A percentile compares a stretch with the other conserved stretches of the same genome.
These are phyloP conservation scores for Peromyscus aztecus DNA, from an alignment of 2,797 vertebrate genomes.

Conservation along the genomic window DNA sequence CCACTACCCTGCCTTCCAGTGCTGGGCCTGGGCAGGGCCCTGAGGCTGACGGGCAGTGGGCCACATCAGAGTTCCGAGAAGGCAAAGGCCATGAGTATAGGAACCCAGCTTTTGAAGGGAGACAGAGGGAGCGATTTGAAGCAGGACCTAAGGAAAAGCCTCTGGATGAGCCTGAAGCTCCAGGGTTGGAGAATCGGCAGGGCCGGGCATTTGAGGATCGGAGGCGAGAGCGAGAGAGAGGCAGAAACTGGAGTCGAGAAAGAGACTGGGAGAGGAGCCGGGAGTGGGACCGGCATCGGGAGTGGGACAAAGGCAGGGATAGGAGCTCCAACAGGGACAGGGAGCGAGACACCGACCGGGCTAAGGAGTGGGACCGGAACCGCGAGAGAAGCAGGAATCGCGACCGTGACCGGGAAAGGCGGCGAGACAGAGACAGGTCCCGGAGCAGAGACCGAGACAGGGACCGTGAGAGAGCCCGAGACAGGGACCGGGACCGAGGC, in stretches of 20 bases:
- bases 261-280: slow-evolving; percentile 89
- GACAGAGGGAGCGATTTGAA: slow-evolving; percentile 92
- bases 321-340: slow-evolving; percentile 86
- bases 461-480: slow-evolving; percentile 83
- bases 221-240: slow-evolving; percentile 92
- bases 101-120: slow-evolving; percentile 87
- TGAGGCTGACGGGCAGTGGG: slow-evolving; percentile 92
- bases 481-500: slow-evolving; percentile 86
- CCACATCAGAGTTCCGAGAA: slow-evolving; percentile 88
- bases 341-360: slow-evolving; percentile 88
- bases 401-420: slow-evolving; percentile 84
- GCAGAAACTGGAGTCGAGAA: slow-evolving; percentile 91
- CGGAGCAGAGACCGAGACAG: slow-evolving; percentile 82
- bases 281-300: slow-evolving; percentile 89
- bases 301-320: slow-evolving; percentile 88
- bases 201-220: slow-evolving; percentile 92
- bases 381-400: slow-evolving; percentile 80
- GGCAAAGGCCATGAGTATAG: slow-evolving; percentile 92
- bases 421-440: slow-evolving; percentile 78
- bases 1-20: slow-evolving; percentile 83
- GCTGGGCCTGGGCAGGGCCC: slow-evolving; percentile 85
- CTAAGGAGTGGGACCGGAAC: slow-evolving; percentile 88
- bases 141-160: slow-evolving; percentile 90
- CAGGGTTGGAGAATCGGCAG: slow-evolving; percentile 89
- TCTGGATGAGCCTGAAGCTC: slow-evolving; percentile 85